Evolutionary conservation across 2,888 invertebrate species (phyloP), one percentile per base, ranked within the genome.

Genomic region (Eupithecia insigniata): DNA sequence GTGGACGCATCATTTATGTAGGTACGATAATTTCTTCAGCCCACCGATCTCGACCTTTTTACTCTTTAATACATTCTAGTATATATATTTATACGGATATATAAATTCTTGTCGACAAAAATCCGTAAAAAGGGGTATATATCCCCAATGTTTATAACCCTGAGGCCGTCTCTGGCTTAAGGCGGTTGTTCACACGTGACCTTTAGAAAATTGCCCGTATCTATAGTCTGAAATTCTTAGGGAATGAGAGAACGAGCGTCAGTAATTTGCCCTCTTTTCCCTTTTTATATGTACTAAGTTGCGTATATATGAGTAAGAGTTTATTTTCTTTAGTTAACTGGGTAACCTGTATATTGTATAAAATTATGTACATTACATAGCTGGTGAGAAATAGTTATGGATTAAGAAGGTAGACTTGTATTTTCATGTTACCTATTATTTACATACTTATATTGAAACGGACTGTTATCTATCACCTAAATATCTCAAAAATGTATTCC

Each of bases 181-280:
- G 85, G 86, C 85, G 92, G 91, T 90, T 92, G 82, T 92, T 92
- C 89, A 92, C 93, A 82, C 80, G 80, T 92, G 91, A 91, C 93
- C 93, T 93, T 93, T 93, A 90, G 82, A 85, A 85, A 88, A 88
- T 87, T 83, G 83, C 86, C 81, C 78, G 78, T 81, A 85, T n/a
- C 32, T 62, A 62, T 85, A 84, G 83, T 85, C 80, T 83, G 83
- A 86, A 84, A 82, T 83, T 81, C 82, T 79, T 79, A 72, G 73
- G 76, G 73, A 80, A 79, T 80, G 78, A 77, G 74, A 75, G 74
- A 72, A 73, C 72, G 28, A n/a, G 46, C 71, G 68, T 61, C 72
- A 65, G 68, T 68, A 69, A 73, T 74, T 76, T 74, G 61, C 55
- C 4, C 64, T 55, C 69, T 74, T 70, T 75, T 70, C 43, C 12